phyloP scores from a whole-genome alignment of 2,113 vertebrate genomes.

The Albula goreensis region DNA sequence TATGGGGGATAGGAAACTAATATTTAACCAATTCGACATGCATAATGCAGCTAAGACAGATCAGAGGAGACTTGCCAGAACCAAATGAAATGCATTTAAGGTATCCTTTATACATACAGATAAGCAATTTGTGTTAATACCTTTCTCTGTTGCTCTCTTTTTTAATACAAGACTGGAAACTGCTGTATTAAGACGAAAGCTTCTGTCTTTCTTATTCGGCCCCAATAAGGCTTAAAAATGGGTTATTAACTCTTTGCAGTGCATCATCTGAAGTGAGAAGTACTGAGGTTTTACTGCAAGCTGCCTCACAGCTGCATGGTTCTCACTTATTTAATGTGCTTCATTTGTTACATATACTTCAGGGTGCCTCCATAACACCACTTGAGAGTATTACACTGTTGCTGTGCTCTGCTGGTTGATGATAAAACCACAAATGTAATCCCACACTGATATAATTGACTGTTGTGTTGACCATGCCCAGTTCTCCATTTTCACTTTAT shows the following conservation, averaged over 20 bases:
- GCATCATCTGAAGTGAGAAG: background rate
- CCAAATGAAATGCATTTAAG: slow-evolving; percentile 4
- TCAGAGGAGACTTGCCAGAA: slow-evolving; percentile 1
- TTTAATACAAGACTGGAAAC: background rate
- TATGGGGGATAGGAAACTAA: background rate
- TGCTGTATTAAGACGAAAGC: background rate
- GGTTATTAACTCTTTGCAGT: slow-evolving; percentile 12
- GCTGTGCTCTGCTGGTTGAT: background rate
- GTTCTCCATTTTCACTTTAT: background rate
- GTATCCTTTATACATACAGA: slow-evolving; percentile 3
- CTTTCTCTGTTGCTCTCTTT: background rate
- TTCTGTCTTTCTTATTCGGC: background rate
- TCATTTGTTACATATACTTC: background rate
- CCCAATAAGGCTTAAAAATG: background rate
- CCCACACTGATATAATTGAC: background rate
- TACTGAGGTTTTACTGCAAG: background rate
- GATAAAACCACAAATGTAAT: background rate
- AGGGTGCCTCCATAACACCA: background rate
- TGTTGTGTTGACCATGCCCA: background rate
- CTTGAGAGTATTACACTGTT: background rate
- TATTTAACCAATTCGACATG: background rate
- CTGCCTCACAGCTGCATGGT: background rate
- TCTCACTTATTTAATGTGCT: background rate
- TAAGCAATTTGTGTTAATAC: background rate
- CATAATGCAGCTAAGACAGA: background rate